Evolutionary conservation across 2,113 vertebrate species (phyloP).

Genomic region (Clarias magur): DNA sequence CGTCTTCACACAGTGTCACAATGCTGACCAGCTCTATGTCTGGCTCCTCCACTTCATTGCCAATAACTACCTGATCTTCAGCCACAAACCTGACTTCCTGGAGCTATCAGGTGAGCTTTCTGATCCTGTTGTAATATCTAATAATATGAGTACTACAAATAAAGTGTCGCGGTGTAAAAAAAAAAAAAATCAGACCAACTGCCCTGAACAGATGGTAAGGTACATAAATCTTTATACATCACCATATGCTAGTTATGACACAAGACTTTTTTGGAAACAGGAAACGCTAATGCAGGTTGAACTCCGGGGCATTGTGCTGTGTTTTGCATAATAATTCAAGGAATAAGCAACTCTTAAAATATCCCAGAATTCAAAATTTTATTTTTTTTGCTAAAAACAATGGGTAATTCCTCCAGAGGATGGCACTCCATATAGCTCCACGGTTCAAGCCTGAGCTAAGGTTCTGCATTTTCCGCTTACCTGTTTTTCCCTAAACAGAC

Average conservation of each 20-base stretch:
- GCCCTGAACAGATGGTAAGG: slow-evolving; percentile 40
- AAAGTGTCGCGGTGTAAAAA: neutral
- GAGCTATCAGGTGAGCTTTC: slow-evolving; percentile 89
- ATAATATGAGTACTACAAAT: slow-evolving; percentile 12
- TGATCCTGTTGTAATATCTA: neutral
- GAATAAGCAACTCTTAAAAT: neutral
- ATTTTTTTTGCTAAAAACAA: neutral
- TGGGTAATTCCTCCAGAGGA: neutral
- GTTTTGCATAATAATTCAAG: slow-evolving; percentile 1
- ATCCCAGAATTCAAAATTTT: neutral
- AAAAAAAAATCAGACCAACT: neutral
- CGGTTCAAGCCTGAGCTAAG: neutral
- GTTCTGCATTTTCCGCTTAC: no score
- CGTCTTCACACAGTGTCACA: slow-evolving; percentile 82
- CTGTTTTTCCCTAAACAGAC: no score
- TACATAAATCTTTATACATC: slow-evolving; percentile 27
- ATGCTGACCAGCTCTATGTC: slow-evolving; percentile 90
- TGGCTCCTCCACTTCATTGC: slow-evolving; percentile 99
- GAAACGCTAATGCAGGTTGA: slow-evolving; percentile 26
- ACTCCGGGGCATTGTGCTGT: neutral
- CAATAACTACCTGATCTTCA: slow-evolving; percentile 98
- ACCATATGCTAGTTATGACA: slow-evolving; percentile 15
- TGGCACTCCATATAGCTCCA: neutral
- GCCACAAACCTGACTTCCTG: slow-evolving; percentile 94
- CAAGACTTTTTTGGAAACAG: neutral